Evolutionary conservation across 2,797 vertebrate genomes (phyloP).

Genomic region (Etheostoma perlongum): DNA sequence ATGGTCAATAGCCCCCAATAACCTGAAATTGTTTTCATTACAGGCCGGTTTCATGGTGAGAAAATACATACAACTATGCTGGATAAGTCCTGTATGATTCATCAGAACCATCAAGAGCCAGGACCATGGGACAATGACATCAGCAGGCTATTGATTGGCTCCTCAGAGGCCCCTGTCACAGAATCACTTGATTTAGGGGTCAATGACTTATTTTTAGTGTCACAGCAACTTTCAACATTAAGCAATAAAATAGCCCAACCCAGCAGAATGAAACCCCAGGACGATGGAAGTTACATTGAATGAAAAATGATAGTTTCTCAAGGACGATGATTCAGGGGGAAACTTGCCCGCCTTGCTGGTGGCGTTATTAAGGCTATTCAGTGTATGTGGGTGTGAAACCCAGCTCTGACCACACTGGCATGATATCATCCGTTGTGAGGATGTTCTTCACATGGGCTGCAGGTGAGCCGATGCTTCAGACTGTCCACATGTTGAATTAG

Average conservation of each 20-base stretch:
- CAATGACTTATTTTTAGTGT: slow-evolving; percentile 71
- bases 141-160: slow-evolving; percentile 77
- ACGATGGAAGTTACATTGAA: slow-evolving; percentile 57
- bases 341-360: background rate
- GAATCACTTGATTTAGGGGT: slow-evolving; percentile 65
- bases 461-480: slow-evolving; percentile 21
- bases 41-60: slow-evolving; percentile 28
- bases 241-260: slow-evolving; percentile 50
- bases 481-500: slow-evolving; percentile 31
- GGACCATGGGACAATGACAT: slow-evolving; percentile 73
- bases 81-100: slow-evolving; percentile 47
- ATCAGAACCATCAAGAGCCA: slow-evolving; percentile 57
- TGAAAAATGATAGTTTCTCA: slow-evolving; percentile 61
- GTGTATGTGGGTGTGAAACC: slow-evolving; percentile 25
- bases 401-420: slow-evolving; percentile 13
- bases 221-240: slow-evolving; percentile 54
- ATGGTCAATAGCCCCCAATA: background rate
- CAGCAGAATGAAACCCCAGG: slow-evolving; percentile 19
- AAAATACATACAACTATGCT: slow-evolving; percentile 44
- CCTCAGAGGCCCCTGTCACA: slow-evolving; percentile 53
- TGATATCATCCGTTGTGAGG: slow-evolving; percentile 5
- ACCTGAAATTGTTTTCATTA: slow-evolving; percentile 16
- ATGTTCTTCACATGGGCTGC: slow-evolving; percentile 5
- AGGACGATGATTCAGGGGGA: slow-evolving; percentile 51
- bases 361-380: slow-evolving; percentile 8